Evolutionary conservation across 2,888 invertebrate genomes (phyloP).

Genomic region (Ectropis crepuscularia): DNA sequence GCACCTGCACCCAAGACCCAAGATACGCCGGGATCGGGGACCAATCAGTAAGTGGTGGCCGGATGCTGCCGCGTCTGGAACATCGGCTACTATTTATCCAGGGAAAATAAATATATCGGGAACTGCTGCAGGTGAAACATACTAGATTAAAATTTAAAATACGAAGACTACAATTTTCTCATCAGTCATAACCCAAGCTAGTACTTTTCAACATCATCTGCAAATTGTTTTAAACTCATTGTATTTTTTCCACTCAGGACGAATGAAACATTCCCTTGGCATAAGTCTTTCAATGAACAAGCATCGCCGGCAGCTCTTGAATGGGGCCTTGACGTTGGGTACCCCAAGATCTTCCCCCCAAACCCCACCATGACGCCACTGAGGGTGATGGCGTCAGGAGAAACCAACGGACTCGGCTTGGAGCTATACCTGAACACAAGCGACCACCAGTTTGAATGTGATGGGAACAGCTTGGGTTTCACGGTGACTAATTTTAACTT

Average conservation of each 20-base stretch:
- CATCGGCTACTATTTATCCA: too few relatives aligned
- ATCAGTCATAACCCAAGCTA: too few relatives aligned
- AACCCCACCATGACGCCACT: constrained; percentile 61
- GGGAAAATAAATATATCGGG: too few relatives aligned
- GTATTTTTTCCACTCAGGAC: constrained; percentile 54
- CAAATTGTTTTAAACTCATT: not conserved
- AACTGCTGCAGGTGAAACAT: too few relatives aligned
- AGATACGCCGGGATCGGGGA: too few relatives aligned
- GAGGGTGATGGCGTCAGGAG: constrained; percentile 74
- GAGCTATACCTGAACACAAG: constrained; percentile 74
- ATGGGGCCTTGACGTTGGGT: constrained; percentile 73
- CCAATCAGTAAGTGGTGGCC: too few relatives aligned
- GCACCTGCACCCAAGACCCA: too few relatives aligned
- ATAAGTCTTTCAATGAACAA: constrained; percentile 57
- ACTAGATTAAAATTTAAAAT: too few relatives aligned
- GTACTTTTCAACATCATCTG: too few relatives aligned
- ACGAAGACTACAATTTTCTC: too few relatives aligned
- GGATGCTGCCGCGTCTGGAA: too few relatives aligned
- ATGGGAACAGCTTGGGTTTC: constrained; percentile 75
- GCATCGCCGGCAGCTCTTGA: constrained; percentile 49
- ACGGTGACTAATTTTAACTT: constrained; percentile 59
- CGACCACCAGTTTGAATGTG: constrained; percentile 74
- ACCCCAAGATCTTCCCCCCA: constrained; percentile 70
- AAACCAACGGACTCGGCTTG: constrained; percentile 70
- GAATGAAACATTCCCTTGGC: constrained; percentile 70